A percentile compares a stretch with the other conserved stretches of the same genome.
These are phyloP conservation scores for Sebastiscus albofasciatus DNA, from an alignment of 2,797 vertebrate species.

Conservation along the genomic window DNA sequence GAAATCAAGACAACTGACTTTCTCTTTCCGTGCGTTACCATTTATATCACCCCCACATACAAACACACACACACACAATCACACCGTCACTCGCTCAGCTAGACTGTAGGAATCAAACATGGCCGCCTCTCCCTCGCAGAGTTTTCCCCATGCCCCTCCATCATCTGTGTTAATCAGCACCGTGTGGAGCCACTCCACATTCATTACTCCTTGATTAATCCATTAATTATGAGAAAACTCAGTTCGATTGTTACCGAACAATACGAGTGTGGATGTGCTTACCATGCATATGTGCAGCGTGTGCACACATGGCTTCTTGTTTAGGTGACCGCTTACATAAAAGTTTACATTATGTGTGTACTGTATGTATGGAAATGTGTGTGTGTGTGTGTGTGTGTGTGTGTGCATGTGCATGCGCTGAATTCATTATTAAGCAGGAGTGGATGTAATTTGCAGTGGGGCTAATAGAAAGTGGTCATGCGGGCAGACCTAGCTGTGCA, in stretches of 20 bases:
- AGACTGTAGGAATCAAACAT: conserved; percentile 45
- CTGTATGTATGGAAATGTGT: conserved; percentile 5
- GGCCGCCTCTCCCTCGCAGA: conserved; percentile 46
- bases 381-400: neutral
- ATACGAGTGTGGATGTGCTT: neutral
- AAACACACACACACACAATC: neutral
- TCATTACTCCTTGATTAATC: conserved; percentile 77
- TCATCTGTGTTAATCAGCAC: conserved; percentile 74
- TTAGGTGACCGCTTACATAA: neutral
- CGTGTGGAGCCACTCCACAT: conserved; percentile 76
- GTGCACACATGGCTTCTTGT: neutral
- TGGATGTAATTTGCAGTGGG: conserved; percentile 63
- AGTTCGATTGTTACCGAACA: conserved; percentile 65
- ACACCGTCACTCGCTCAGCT: conserved; percentile 27
- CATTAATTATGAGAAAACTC: conserved; percentile 72
- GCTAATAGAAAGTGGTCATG: conserved; percentile 64
- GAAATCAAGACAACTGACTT: conserved; percentile 42
- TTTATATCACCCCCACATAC: conserved; percentile 1
- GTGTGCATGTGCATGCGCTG: conserved; percentile 6
- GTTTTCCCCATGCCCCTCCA: conserved; percentile 58
- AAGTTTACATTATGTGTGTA: neutral
- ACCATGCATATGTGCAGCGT: neutral
- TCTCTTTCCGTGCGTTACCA: conserved; percentile 26
- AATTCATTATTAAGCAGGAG: conserved; percentile 50
- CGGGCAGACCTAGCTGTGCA: conserved; percentile 52